phyloP scores from a whole-genome alignment of 1,140 invertebrate species.

The Mylabris phalerata region DNA sequence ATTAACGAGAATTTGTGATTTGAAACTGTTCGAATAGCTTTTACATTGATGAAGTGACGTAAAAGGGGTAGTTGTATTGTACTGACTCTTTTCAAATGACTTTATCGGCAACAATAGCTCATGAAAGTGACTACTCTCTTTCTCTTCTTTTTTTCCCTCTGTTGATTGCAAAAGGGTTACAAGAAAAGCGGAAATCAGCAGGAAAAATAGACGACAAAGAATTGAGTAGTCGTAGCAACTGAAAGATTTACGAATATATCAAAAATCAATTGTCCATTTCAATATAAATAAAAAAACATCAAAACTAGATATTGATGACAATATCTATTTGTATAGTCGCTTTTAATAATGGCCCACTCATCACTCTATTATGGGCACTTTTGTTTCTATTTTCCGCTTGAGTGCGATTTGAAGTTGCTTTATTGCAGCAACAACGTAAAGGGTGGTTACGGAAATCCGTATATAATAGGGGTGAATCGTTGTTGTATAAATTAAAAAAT shows the following conservation, averaged over 20 bases:
- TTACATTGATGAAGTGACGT: too few relatives aligned
- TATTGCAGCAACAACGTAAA: constrained; percentile 4
- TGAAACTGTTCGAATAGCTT: too few relatives aligned
- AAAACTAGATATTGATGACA: not conserved
- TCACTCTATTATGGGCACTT: constrained; percentile 2
- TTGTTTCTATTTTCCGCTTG: constrained; percentile 20
- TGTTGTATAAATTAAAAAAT: too few relatives aligned
- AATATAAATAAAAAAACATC: too few relatives aligned
- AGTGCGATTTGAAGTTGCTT: constrained; percentile 4
- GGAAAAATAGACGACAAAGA: constrained; percentile 24
- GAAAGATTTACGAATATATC: too few relatives aligned
- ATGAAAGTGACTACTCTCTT: constrained; percentile 9
- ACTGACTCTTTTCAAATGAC: constrained; percentile 3
- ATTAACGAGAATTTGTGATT: too few relatives aligned
- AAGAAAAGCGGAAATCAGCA: constrained; percentile 28
- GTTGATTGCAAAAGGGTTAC: constrained; percentile 22
- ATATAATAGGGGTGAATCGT: too few relatives aligned
- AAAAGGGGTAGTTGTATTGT: too few relatives aligned
- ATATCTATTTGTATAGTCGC: not conserved
- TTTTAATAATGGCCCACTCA: too few relatives aligned
- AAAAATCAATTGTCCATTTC: too few relatives aligned
- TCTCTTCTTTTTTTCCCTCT: not conserved
- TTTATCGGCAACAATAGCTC: constrained; percentile 15
- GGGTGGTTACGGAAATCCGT: too few relatives aligned
- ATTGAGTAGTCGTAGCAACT: not conserved